Base-by-base conservation (phyloP, 1,140 invertebrate species). In the Lucilia sericata region DNA sequence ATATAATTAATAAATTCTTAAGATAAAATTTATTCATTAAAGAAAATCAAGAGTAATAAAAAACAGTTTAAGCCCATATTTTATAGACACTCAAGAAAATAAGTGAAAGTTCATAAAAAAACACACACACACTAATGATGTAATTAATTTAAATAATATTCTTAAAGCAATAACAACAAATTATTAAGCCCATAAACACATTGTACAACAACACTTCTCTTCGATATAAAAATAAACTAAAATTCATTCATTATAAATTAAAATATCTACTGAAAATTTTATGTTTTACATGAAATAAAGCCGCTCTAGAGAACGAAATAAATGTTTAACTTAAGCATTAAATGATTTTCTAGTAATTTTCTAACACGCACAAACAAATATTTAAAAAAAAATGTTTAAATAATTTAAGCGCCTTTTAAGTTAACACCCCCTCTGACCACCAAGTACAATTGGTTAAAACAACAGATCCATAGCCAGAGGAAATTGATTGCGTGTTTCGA, bases 141-240 rank as follows among this genome's bases (percentile, higher is more conserved):
- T 51, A 82, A 82, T 82, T 82, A 82, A 82, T 82, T 82, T 70
- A 74, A 82, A 82, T 82, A 82, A 82, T 30, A 30, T 51, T 70
- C 65, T 82, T 80, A 9, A 10, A 21, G 12, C 12, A n/a, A 14
- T 76, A 76, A 36, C 36, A 36, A 80, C 76, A 80, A 80, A 80
- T 80, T 80, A 80, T 47, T 80, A 80, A 80, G 76, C 42, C 76
- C 25, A 49, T 80, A 80, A 49, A 55, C 51, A 55, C 51, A n/a
- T 55, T 55, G 12, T 55, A 4, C 51, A 21, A 51, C 25, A 42
- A 2, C 42, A 42, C 42, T 42, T 42, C 42, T 8, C 42, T 42
- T 2, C 25, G 25, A 30, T 30, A 30, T 30, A 30, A 30, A 30
- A 30, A 65, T 65, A 65, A 65, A 19, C 60, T 25, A 7, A n/a